A percentile compares a stretch with the other conserved stretches of the same genome.
Evolutionary conservation across 2,113 vertebrate species (phyloP).

Genomic region (Dromaius novaehollandiae): DNA sequence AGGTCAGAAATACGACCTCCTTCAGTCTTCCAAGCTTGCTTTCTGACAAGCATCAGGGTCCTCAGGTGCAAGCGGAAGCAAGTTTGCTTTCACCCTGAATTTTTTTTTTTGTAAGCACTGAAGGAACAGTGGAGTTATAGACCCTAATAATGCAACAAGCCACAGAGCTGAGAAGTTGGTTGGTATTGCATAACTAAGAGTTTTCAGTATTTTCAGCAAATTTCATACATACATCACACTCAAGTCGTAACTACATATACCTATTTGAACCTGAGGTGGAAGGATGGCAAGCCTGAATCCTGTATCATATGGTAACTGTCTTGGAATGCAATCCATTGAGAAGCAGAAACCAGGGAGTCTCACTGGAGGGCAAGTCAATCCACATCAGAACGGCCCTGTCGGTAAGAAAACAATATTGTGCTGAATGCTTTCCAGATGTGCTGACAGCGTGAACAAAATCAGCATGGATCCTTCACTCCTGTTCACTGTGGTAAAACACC

Average conservation of each 20-base stretch:
- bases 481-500: not conserved
- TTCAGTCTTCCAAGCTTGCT: not conserved
- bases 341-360: not conserved
- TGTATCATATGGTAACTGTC: not conserved
- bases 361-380: not conserved
- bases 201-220: not conserved
- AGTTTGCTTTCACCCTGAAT: not conserved
- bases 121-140: not conserved
- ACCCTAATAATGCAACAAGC: not conserved
- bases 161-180: not conserved
- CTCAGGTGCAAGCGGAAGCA: not conserved
- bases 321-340: not conserved
- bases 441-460: not conserved
- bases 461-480: not conserved
- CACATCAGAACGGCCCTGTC: not conserved
- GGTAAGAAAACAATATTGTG: not conserved
- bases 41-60: not conserved
- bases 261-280: not conserved
- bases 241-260: not conserved
- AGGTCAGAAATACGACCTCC: not conserved
- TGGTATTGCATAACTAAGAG: fast-evolving
- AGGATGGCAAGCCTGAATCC: not conserved
- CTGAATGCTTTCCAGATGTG: not conserved
- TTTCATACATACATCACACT: not conserved
- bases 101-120: not conserved